These are phyloP conservation scores for Corythaixoides concolor DNA, from an alignment of 2,113 vertebrate genomes.

Conservation along the genomic window DNA sequence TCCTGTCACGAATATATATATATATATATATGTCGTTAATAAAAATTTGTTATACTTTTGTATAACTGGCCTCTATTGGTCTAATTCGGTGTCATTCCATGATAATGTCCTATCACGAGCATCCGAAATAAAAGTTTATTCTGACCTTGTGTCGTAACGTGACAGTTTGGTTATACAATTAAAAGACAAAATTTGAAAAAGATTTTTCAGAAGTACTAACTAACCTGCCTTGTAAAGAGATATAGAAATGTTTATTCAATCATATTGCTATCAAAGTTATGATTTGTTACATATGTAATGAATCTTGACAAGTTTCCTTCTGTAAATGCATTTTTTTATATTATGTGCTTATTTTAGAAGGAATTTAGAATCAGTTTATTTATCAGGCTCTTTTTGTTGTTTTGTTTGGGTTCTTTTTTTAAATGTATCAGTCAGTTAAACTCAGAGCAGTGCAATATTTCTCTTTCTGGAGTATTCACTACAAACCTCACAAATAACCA, in stretches of 20 bases:
- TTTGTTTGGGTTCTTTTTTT: background rate
- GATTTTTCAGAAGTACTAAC: background rate
- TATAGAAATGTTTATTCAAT: background rate
- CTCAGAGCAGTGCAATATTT: background rate
- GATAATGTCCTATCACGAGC: too few species aligned
- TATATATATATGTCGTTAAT: too few species aligned
- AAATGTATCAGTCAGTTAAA: background rate
- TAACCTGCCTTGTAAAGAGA: background rate
- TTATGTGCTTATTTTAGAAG: background rate
- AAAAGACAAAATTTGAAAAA: slow-evolving; percentile 20
- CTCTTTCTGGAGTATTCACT: background rate
- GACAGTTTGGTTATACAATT: slow-evolving; percentile 17
- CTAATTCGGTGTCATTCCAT: too few species aligned
- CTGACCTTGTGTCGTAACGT: too few species aligned
- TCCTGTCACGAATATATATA: too few species aligned
- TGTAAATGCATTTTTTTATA: background rate
- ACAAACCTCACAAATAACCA: background rate
- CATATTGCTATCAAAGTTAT: background rate
- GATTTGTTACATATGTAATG: background rate
- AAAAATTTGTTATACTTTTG: too few species aligned
- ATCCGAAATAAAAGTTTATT: too few species aligned
- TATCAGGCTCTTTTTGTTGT: background rate
- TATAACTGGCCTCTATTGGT: too few species aligned
- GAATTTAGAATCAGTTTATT: background rate
- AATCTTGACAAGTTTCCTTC: background rate